These are phyloP conservation scores for Melitaea athalia DNA, from an alignment of 2,888 invertebrate species.

Conservation along the genomic window DNA sequence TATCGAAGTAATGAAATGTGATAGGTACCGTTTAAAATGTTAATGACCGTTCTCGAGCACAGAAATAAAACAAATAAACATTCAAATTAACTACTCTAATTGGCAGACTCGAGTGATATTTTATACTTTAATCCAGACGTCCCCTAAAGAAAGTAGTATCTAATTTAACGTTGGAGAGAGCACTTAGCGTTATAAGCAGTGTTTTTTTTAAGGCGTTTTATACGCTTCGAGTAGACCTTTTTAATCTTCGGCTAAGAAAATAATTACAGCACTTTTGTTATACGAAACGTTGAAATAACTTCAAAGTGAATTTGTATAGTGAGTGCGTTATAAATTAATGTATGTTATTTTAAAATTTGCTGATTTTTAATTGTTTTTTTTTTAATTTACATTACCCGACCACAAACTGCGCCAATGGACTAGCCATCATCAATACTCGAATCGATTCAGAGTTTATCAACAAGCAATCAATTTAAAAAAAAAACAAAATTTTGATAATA, in stretches of 20 bases:
- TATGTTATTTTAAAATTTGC: background rate
- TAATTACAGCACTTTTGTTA: background rate
- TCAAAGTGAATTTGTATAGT: background rate
- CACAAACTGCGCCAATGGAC: too few relatives aligned
- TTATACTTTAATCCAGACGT: slow-evolving; percentile 13
- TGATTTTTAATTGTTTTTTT: too few relatives aligned
- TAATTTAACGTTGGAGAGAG: slow-evolving; percentile 16
- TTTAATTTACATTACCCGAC: too few relatives aligned
- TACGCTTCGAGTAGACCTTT: slow-evolving; percentile 12
- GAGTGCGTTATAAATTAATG: background rate
- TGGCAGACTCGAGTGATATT: slow-evolving; percentile 6
- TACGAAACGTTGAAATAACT: background rate
- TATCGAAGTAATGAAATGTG: background rate
- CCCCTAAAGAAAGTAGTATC: slow-evolving; percentile 17
- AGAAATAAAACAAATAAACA: slow-evolving; percentile 3
- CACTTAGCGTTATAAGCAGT: slow-evolving; percentile 10
- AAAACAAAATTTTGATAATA: too few relatives aligned
- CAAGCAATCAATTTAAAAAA: too few relatives aligned
- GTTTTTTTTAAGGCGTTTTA: slow-evolving; percentile 12
- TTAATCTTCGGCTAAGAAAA: background rate
- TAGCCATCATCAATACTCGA: too few relatives aligned
- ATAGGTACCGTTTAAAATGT: background rate
- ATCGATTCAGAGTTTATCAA: too few relatives aligned
- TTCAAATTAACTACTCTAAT: slow-evolving; percentile 1
- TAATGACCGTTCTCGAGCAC: background rate